phyloP scores from a whole-genome alignment of 1,140 invertebrate genomes.

The Papilio polytes region DNA sequence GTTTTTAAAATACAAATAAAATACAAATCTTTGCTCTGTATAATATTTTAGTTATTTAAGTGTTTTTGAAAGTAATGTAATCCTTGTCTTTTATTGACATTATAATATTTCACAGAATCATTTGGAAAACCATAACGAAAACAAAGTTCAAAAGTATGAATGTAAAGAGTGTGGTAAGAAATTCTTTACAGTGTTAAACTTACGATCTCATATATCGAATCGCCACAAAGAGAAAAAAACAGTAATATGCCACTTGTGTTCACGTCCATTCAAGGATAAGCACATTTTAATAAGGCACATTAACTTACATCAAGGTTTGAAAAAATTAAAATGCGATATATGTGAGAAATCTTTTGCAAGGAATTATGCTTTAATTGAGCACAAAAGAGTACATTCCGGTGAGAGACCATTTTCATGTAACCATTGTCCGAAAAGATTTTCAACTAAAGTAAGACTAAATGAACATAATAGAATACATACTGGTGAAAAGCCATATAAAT shows the following conservation, averaged over 20 bases:
- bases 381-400: constrained; percentile 85
- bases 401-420: constrained; percentile 85
- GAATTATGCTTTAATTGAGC: constrained; percentile 84
- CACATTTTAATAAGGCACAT: constrained; percentile 86
- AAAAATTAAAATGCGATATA: constrained; percentile 85
- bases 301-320: constrained; percentile 86
- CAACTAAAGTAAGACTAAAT: constrained; percentile 67
- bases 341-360: constrained; percentile 84
- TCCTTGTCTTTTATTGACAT: too few relatives aligned
- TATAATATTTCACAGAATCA: constrained; percentile 58
- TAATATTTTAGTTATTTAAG: too few relatives aligned
- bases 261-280: constrained; percentile 80
- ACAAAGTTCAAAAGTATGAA: constrained; percentile 65
- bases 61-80: too few relatives aligned
- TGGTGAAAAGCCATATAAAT: constrained; percentile 89
- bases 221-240: constrained; percentile 64
- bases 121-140: constrained; percentile 73
- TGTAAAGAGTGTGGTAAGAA: constrained; percentile 79
- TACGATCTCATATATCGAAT: constrained; percentile 64
- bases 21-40: too few relatives aligned
- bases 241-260: constrained; percentile 75
- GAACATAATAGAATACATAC: constrained; percentile 88
- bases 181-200: constrained; percentile 70
- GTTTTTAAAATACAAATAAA: too few relatives aligned
- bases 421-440: constrained; percentile 84